phyloP scores from a whole-genome alignment of 35 echinoderm and acorn worm species.

The Acanthaster planci region DNA sequence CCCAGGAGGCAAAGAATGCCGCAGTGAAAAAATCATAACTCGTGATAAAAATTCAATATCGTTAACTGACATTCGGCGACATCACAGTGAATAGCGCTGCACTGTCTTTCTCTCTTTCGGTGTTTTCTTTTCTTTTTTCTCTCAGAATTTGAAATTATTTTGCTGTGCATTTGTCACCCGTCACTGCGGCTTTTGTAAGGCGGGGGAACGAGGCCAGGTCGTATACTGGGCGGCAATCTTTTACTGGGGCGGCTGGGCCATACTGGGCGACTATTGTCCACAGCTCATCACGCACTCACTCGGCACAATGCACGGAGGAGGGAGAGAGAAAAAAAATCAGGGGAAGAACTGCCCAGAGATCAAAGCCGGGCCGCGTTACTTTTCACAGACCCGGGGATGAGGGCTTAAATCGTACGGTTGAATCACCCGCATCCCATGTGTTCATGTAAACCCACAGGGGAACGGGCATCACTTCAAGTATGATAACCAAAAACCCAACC shows the following conservation, averaged over 20 bases:
- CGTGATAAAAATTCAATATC: constrained; percentile 17
- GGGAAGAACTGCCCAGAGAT: neutral
- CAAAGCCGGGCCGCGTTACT: constrained; percentile 5
- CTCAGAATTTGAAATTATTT: neutral
- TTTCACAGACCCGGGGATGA: neutral
- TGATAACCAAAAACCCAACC: too few relatives aligned
- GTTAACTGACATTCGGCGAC: constrained; percentile 21
- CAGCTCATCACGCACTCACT: neutral
- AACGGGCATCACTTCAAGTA: too few relatives aligned
- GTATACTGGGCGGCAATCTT: neutral
- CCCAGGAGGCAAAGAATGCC: constrained; percentile 20
- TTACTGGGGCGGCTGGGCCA: neutral
- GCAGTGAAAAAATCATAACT: constrained; percentile 7
- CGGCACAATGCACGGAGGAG: neutral
- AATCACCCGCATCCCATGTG: neutral
- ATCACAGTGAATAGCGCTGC: constrained; percentile 9
- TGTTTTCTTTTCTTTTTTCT: constrained; percentile 6
- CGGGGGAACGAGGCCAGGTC: neutral
- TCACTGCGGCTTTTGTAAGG: constrained; percentile 19
- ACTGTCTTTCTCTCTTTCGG: too few relatives aligned
- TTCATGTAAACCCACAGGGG: constrained; percentile 1
- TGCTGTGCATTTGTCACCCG: neutral
- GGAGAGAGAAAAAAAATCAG: neutral
- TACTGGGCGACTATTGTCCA: neutral
- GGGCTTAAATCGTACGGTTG: constrained; percentile 6